Evolutionary conservation across 2,797 vertebrate species (phyloP).

Genomic region (Danio aesculapii): DNA sequence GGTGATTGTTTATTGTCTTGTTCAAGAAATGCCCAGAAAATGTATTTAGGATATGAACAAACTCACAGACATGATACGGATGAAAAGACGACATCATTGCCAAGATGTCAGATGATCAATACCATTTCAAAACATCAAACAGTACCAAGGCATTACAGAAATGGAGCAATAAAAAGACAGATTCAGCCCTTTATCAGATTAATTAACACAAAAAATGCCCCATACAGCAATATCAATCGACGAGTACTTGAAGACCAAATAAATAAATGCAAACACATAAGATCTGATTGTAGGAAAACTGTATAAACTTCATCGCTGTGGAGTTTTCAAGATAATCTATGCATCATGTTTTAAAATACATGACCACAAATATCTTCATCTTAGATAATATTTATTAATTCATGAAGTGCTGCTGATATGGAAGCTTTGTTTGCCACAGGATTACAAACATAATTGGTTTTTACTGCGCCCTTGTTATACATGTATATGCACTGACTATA

Average conservation of each 20-base stretch:
- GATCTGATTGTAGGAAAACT: background rate
- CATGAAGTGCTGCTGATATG: background rate
- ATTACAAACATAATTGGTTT: too few relatives aligned
- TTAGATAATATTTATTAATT: background rate
- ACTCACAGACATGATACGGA: constrained; percentile 53
- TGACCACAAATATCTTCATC: background rate
- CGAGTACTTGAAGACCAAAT: constrained; percentile 12
- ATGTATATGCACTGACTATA: too few relatives aligned
- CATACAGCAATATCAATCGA: constrained; percentile 7
- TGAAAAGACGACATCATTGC: constrained; percentile 63
- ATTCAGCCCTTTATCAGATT: constrained; percentile 75
- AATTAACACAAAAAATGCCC: constrained; percentile 44
- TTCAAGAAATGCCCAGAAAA: constrained; percentile 68
- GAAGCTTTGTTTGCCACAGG: too few relatives aligned
- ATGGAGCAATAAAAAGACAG: constrained; percentile 68
- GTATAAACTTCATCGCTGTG: background rate
- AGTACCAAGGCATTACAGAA: constrained; percentile 72
- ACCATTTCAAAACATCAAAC: constrained; percentile 58
- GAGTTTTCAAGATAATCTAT: background rate
- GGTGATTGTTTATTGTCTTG: constrained; percentile 7
- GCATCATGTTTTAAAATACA: background rate
- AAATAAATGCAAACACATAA: constrained; percentile 40
- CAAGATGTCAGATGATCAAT: constrained; percentile 68
- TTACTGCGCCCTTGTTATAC: too few relatives aligned
- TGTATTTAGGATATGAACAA: constrained; percentile 55